Base-by-base conservation (phyloP, 1,140 invertebrate species). In the Parapsyche elsis region DNA sequence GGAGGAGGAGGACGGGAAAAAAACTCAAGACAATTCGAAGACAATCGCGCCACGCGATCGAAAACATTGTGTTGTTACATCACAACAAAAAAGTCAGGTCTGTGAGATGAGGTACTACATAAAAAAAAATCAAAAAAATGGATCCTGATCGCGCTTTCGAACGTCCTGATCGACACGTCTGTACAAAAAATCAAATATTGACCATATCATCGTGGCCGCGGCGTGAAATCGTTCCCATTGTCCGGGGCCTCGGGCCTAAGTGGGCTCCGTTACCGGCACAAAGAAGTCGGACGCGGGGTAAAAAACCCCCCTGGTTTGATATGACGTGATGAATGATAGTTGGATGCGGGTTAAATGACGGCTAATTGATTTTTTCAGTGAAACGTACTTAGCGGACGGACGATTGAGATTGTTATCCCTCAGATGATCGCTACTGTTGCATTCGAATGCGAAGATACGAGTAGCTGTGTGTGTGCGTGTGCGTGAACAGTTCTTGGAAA, bases 251-350 rank as follows among this genome's bases (percentile, higher is more conserved):
- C 46, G 30, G 24, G 49, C 45, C 73, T 75, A 75, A 75, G 73
- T 75, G 73, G 73, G 73, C 49, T 75, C 19, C 73, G 73, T 75
- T 75, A 75, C 44, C 49, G 49, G 19, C 64, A 67, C 64, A 67
- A 67, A 67, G 64, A 14, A 67, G 5, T 16, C 19, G n/a, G 21
- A 23, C 4, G 9, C 4, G 46, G 9, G 45, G 1, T 44, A 73
- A 73, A 53, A 73, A 73, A 49, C 45, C 14, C n/a, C 23, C 16
- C 21, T 77, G 2, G 61, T 81, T 78, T 83, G 80, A 83, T 83
- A 77, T 80, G 82, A 81, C 82, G 80, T 83, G 82, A 83, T 83
- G 82, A 83, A 83, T 83, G 82, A 83, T 83, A 67, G 80, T 73
- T 81, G 78, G 70, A 83, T 80, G 67, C 74, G 80, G 80, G 74